Percentiles rank a stretch among this genome's conserved stretches.
Evolutionary conservation across 1,140 invertebrate genomes (phyloP).

Genomic region (Drosophila eugracilis): DNA sequence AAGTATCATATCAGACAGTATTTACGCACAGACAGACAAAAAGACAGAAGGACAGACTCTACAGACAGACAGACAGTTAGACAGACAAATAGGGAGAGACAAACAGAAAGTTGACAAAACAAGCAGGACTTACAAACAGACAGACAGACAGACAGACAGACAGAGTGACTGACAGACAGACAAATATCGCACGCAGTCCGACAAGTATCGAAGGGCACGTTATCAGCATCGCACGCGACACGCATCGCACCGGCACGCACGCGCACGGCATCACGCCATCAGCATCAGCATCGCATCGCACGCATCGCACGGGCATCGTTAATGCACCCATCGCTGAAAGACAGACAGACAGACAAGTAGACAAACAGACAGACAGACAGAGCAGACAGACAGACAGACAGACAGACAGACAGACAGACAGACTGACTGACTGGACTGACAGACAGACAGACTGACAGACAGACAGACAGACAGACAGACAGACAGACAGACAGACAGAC

Average conservation of each 20-base stretch:
- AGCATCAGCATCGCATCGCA: too few species aligned
- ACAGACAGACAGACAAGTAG: too few species aligned
- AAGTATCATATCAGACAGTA: too few species aligned
- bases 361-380: background rate
- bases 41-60: background rate
- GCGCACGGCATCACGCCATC: too few species aligned
- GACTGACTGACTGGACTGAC: background rate
- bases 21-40: too few species aligned
- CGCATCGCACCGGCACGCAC: too few species aligned
- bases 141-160: background rate
- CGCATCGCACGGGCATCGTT: too few species aligned
- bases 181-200: too few species aligned
- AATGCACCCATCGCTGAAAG: too few species aligned
- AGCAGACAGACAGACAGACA: background rate
- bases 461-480: background rate
- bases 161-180: background rate
- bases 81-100: background rate
- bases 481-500: background rate
- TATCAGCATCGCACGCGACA: too few species aligned
- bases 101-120: too few species aligned
- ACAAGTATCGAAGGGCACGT: too few species aligned
- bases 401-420: constrained; percentile 1
- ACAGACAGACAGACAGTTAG: background rate
- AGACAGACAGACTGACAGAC: background rate
- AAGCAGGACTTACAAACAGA: background rate